Evolutionary conservation across 1,140 invertebrate species (phyloP), one percentile per base, ranked within the genome.

Genomic region (Lasioglossum albipes): DNA sequence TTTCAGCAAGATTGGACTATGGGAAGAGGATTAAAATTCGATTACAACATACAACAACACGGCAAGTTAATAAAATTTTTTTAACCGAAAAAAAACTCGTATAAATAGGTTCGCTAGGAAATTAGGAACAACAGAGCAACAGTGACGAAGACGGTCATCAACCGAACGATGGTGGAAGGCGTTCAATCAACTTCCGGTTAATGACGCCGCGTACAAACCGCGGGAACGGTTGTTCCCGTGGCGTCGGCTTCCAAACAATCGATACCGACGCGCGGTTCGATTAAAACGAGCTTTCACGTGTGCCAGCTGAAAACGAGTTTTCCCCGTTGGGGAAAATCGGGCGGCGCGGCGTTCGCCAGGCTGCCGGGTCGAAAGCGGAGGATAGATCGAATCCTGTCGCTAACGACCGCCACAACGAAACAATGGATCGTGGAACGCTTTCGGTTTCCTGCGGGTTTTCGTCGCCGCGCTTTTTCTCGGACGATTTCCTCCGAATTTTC

Each of bases 251-350:
- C 45, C 64, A 41, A 67, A 45, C 65, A 67, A 45, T 45, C 65
- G 20, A 67, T n/a, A n/a, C 18, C 20, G 41, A 45, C 65, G 41
- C 65, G 36, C 36, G 41, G 41, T 45, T 49, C 65, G 36, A 67
- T 67, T 67, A 45, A 67, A 67, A 31, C 36, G 36, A 42, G 64
- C 65, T 45, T 67, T 67, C 65, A 67, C 41, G 65, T n/a, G 41
- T 16, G 36, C 42, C 45, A 16, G 12, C 65, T 7, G n/a, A 7
- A 67, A 45, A 45, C 65, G 65, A 67, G 41, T 67, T 45, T 45
- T 45, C 20, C 41, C 41, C 52, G 52, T 54, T 54, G 52, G 52
- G 1, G 52, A 54, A 54, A 54, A 54, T 20, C 52, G 52, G 3
- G 16, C 52, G 2, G 16, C 62, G 16, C 52, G 2, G 16, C 62